Evolutionary conservation across 2,888 invertebrate genomes (phyloP), one percentile per base, ranked within the genome.

Genomic region (Tryphoninae sp.): DNA sequence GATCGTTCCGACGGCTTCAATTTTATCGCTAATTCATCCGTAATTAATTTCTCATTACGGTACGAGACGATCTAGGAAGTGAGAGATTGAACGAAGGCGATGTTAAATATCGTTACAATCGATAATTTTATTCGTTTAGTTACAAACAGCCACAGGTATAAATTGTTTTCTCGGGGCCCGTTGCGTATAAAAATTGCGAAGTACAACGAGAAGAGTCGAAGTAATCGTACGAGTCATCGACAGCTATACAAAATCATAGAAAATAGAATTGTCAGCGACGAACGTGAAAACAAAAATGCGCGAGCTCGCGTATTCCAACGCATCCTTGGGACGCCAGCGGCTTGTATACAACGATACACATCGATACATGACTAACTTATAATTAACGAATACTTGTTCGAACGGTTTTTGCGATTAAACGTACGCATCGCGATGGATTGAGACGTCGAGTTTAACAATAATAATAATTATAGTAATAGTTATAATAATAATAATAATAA

Each of bases 351-450:
- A 40, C 33, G 55, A 53, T 33, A 11, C 33, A 61, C 9, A 49
- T 22, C 33, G 33, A 9, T 59, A 59, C 2, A 22, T 55, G n/a
- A n/a, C 9, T 67, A 59, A 58, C 75, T 71, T 80, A 75, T 51
- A n/a, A 75, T 51, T 80, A 65, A 75, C 67, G 51, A 75, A 75
- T 80, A 80, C 69, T 75, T 67, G 67, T 61, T 55, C 55, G 64
- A 64, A 49, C 33, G 16, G 6, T 4, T 33, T 67, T 61, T 53
- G 11, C 67, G 19, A 59, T 59, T 72, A 26, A 33, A 26, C 59
- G 26, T 45, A 42, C 67, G 9, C 19, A 45, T n/a, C 71, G 9
- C 59, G 9, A 51, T 53, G 19, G 58, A 71, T 65, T 22, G 59
- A 67, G 71, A 61, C 65, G 65, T 71, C 26, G 33, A 71, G 9